phyloP scores from a whole-genome alignment of 2,113 vertebrate species.

The Vicugna pacos region DNA sequence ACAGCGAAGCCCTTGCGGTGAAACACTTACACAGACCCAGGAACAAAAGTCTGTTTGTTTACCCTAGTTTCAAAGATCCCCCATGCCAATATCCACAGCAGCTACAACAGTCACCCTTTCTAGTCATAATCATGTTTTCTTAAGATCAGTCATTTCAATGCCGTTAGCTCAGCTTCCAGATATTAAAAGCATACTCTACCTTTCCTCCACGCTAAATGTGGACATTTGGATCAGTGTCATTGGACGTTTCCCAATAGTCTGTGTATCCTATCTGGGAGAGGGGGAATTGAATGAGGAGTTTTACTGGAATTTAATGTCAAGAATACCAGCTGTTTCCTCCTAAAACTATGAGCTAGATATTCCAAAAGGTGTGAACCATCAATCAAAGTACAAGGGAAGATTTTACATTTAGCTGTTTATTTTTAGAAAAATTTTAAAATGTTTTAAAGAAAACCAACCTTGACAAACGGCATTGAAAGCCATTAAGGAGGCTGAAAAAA shows the following conservation, averaged over 20 bases:
- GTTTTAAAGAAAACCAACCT: background rate
- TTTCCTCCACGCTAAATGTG: background rate
- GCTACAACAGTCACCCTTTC: background rate
- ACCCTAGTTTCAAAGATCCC: background rate
- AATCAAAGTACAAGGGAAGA: slow-evolving; percentile 43
- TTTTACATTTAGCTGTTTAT: slow-evolving; percentile 63
- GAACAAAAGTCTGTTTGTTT: background rate
- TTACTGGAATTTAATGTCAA: slow-evolving; percentile 67
- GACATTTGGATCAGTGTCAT: slow-evolving; percentile 26
- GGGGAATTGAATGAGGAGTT: slow-evolving; percentile 11
- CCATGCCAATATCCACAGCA: background rate
- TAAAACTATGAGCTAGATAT: slow-evolving; percentile 45
- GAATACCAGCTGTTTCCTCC: slow-evolving; percentile 50
- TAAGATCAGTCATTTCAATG: slow-evolving; percentile 44
- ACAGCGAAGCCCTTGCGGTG: background rate
- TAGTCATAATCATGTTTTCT: background rate
- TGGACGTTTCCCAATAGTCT: slow-evolving; percentile 58
- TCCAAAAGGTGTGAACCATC: slow-evolving; percentile 71
- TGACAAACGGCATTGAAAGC: slow-evolving; percentile 64
- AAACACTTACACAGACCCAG: background rate
- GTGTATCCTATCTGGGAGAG: slow-evolving; percentile 25
- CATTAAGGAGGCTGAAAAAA: slow-evolving; percentile 13
- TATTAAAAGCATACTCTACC: background rate
- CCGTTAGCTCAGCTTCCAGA: slow-evolving; percentile 5
- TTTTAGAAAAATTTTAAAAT: background rate